These are phyloP conservation scores for Trididemnum nubilum DNA, from an alignment of 23 tunicate genomes.

Conservation along the genomic window DNA sequence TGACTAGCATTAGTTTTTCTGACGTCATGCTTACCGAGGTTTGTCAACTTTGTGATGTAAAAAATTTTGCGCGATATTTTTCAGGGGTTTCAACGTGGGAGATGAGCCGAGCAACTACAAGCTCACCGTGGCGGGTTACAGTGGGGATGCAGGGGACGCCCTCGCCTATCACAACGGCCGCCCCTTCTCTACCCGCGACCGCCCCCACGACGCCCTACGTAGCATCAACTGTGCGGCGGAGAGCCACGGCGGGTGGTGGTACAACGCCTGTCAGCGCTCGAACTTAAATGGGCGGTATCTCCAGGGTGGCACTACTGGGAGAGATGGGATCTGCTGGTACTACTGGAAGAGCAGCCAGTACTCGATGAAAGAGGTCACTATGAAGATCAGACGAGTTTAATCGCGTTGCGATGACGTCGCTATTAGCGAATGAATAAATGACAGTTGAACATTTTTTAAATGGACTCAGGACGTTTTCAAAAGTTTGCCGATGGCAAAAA, in stretches of 20 bases:
- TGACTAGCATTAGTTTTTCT: too few relatives aligned
- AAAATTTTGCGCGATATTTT: too few relatives aligned
- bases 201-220: background rate
- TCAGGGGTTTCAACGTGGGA: background rate
- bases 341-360: conserved; percentile 11
- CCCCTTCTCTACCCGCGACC: conserved; percentile 7
- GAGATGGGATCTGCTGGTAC: conserved; percentile 2
- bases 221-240: conserved; percentile 5
- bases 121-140: background rate
- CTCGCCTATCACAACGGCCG: conserved; percentile 4
- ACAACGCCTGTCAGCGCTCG: conserved; percentile 11
- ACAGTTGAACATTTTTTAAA: too few relatives aligned
- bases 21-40: too few relatives aligned
- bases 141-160: conserved; percentile 15
- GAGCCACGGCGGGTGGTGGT: conserved; percentile 25
- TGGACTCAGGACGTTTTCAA: too few relatives aligned
- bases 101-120: conserved; percentile 3
- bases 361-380: background rate
- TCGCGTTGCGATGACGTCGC: background rate
- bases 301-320: background rate
- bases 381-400: background rate
- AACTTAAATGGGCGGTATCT: conserved; percentile 6
- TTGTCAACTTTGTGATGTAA: too few relatives aligned
- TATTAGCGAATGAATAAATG: too few relatives aligned
- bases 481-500: background rate